Evolutionary conservation across 2,113 vertebrate genomes (phyloP).

Genomic region (Rhinogobius similis): DNA sequence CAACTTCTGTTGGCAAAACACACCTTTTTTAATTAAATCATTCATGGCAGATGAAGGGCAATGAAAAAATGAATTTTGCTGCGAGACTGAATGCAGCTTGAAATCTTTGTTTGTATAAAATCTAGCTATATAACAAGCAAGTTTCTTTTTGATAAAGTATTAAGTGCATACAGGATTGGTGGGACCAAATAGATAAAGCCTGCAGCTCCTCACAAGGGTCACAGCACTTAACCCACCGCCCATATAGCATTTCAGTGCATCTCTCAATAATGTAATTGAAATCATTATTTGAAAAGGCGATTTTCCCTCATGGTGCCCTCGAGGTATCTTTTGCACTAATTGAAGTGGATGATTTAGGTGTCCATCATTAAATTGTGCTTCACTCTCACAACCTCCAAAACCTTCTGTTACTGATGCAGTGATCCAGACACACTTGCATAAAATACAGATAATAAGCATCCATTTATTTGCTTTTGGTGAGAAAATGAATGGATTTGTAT

Average conservation of each 20-base stretch:
- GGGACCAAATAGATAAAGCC: slow-evolving; percentile 25
- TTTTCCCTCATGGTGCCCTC: slow-evolving; percentile 37
- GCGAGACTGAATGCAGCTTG: neutral
- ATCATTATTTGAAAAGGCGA: slow-evolving; percentile 59
- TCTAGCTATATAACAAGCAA: neutral
- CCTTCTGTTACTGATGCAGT: slow-evolving; percentile 13
- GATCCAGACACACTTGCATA: slow-evolving; percentile 14
- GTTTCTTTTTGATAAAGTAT: slow-evolving; percentile 1
- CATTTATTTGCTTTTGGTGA: slow-evolving; percentile 1
- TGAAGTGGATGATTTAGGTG: slow-evolving; percentile 56
- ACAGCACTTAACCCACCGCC: slow-evolving; percentile 43
- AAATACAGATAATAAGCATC: slow-evolving; percentile 2
- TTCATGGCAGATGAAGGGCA: slow-evolving; percentile 1
- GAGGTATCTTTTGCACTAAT: slow-evolving; percentile 60
- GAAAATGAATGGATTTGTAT: slow-evolving; percentile 6
- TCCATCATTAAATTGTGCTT: slow-evolving; percentile 42
- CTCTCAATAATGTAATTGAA: slow-evolving; percentile 61
- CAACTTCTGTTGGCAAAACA: neutral
- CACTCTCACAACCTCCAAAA: slow-evolving; percentile 15
- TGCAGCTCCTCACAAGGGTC: slow-evolving; percentile 30
- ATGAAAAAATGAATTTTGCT: slow-evolving; percentile 6
- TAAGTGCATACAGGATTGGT: slow-evolving; percentile 16
- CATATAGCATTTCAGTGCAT: slow-evolving; percentile 41
- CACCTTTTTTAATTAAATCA: neutral
- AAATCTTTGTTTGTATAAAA: neutral